These are phyloP conservation scores for Trididemnum miniatum DNA, from an alignment of 23 tunicate species.

Conservation along the genomic window DNA sequence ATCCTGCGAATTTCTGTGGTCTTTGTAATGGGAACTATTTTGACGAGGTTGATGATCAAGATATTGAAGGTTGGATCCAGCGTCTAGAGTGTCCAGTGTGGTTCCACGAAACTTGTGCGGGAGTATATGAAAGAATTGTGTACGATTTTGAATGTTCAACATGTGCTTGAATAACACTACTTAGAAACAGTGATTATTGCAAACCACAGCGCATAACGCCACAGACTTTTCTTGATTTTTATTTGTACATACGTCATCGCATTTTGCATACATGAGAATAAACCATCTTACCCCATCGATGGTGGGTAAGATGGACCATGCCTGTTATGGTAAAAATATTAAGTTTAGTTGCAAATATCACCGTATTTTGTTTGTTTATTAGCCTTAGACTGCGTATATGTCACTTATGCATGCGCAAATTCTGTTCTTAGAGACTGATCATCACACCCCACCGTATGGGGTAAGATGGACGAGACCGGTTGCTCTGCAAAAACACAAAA, in stretches of 20 bases:
- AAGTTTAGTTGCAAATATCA: slow-evolving; percentile 1
- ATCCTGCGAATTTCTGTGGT: slow-evolving; percentile 30
- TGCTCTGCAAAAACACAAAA: not conserved
- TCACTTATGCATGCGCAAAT: not conserved
- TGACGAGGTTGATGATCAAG: slow-evolving; percentile 4
- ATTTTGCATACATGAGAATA: not conserved
- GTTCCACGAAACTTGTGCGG: slow-evolving; percentile 15
- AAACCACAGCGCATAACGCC: not conserved
- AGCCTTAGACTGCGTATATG: not conserved
- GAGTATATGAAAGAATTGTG: not conserved
- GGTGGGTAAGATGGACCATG: slow-evolving; percentile 5
- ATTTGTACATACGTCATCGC: not conserved
- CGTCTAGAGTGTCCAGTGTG: not conserved
- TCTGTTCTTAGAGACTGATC: not conserved
- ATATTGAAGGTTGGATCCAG: slow-evolving; percentile 24
- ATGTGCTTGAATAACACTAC: slow-evolving; percentile 1
- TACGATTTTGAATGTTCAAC: slow-evolving; percentile 4
- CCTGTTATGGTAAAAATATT: not conserved
- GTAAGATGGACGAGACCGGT: slow-evolving; percentile 7
- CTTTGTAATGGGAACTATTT: slow-evolving; percentile 9
- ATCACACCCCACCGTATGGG: slow-evolving; percentile 8
- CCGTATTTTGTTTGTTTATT: not conserved
- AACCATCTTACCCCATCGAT: not conserved
- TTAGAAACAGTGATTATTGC: not conserved
- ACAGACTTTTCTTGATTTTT: not conserved